Evolutionary conservation across 2,113 vertebrate genomes (phyloP).

Genomic region (Aldabrachelys gigantea): DNA sequence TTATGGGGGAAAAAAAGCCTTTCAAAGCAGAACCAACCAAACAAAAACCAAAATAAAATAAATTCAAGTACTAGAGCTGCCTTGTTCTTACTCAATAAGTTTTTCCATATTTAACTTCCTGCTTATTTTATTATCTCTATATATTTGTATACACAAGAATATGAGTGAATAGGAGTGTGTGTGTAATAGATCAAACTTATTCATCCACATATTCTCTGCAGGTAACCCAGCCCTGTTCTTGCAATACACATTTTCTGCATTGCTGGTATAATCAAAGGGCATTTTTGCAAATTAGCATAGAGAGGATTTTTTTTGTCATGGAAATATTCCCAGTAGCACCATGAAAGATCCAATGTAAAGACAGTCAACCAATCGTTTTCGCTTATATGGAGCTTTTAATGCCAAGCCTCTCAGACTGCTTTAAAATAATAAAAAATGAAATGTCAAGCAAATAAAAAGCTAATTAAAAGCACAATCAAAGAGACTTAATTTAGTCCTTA

Average conservation of each 20-base stretch:
- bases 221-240: neutral
- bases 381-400: slow-evolving; percentile 44
- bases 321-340: slow-evolving; percentile 1
- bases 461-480: slow-evolving; percentile 38
- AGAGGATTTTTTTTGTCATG: neutral
- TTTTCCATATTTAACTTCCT: neutral
- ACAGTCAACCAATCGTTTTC: slow-evolving; percentile 38
- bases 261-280: neutral
- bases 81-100: neutral
- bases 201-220: neutral
- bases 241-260: neutral
- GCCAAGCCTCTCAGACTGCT: slow-evolving; percentile 20
- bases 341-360: slow-evolving; percentile 5
- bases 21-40: neutral
- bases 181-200: neutral
- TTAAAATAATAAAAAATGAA: slow-evolving; percentile 69
- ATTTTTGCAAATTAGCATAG: neutral
- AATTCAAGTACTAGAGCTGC: neutral
- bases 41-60: neutral
- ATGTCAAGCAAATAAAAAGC: slow-evolving; percentile 67
- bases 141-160: neutral
- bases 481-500: slow-evolving; percentile 57
- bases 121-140: neutral
- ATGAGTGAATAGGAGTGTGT: neutral
- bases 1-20: neutral